Percentiles rank a stretch among this genome's conserved stretches.
Conservation (phyloP, 2,113 vertebrate genomes). For the Poicephalus gulielmi region DNA sequence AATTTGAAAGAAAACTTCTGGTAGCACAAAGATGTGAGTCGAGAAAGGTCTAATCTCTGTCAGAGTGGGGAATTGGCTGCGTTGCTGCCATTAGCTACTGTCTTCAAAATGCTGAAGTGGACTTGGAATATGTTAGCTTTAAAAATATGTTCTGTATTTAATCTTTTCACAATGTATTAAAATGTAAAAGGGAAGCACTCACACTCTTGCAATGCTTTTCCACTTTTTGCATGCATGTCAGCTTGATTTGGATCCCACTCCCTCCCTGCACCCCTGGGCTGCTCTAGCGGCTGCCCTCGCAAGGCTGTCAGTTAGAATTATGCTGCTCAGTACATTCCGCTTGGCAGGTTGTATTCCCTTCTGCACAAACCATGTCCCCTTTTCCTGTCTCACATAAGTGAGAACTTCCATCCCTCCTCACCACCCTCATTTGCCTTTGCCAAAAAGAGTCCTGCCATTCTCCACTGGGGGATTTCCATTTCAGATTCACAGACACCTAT, state of each 20-base stretch:
- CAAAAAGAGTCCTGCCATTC: neutral
- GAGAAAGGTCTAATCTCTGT: neutral
- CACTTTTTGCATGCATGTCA: conserved; percentile 6
- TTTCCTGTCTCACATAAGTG: neutral
- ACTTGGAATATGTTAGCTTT: neutral
- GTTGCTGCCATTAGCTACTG: neutral
- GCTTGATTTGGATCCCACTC: neutral
- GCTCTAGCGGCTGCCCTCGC: neutral
- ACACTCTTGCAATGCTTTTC: neutral
- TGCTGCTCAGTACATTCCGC: neutral
- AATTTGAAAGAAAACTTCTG: neutral
- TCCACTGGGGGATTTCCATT: neutral
- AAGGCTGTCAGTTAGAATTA: conserved; percentile 19
- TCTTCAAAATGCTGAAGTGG: neutral
- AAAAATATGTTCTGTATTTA: neutral
- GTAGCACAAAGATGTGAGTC: neutral
- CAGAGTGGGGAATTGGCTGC: neutral
- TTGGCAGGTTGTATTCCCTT: neutral
- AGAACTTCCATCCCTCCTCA: neutral
- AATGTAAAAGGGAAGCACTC: neutral
- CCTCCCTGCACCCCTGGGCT: neutral
- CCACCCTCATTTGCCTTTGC: neutral
- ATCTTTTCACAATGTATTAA: neutral
- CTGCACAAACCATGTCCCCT: neutral
- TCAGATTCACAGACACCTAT: neutral